Base-by-base conservation (phyloP, 1,140 invertebrate species). In the Solen grandis region DNA sequence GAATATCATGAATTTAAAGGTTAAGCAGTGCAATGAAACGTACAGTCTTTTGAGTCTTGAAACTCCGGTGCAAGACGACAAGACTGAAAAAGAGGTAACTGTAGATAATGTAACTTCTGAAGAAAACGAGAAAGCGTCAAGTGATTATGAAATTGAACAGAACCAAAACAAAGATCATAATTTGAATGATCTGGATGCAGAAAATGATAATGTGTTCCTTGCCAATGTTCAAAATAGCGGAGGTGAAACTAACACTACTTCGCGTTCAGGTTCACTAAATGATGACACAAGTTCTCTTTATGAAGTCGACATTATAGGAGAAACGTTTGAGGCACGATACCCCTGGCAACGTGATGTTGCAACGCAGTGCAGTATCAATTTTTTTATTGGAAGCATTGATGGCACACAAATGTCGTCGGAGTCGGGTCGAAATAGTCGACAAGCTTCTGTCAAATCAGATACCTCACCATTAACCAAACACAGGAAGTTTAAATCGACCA, bases 321-420 rank as follows among this genome's bases (percentile, higher is more conserved):
- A 89, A 54, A 87, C 86, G 70, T 89, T 84, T 33, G 87, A 90
- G 31, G 89, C 90, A 1, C 75, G 91, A 22, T 92, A 87, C 57
- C 91, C 91, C 2, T 92, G 91, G 91, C 91, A 92, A 80, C 83
- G 90, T 52, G 91, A 92, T 81, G 89, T 87, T 14, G 88, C 88
- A 1, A 86, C 92, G 8, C 91, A 92, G 80, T 92, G 91, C 66
- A 57, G 80, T 46, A 46, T 86, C 0, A 33, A 55, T 19, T 36
- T 29, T 5, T 57, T 27, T 70, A 57, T 65, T 22, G 22, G 41
- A 25, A 79, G 76, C 52, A 16, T 69, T 1, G 65, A 59, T 41
- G 60, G 68, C 38, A 38, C 57, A 38, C 31, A 57, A 54, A 16
- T 41, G 25, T 22, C 27, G 10, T 13, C 10, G 10, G 27, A 59